These are phyloP conservation scores for Phalanger gymnotis DNA, from an alignment of 2,797 vertebrate genomes.

Conservation along the genomic window DNA sequence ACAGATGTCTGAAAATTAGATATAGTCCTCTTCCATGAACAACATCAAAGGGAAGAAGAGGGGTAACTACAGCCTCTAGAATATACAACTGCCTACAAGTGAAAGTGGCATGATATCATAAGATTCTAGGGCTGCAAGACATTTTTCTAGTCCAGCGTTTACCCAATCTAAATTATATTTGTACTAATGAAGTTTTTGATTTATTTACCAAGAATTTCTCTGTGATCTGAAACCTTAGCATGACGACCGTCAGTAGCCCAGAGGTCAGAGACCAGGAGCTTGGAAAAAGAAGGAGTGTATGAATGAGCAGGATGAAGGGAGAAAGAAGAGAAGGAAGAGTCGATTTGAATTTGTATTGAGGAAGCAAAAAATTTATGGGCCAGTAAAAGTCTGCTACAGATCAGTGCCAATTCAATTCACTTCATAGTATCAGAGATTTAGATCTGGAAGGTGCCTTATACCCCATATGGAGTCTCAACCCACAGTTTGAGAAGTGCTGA, in stretches of 20 bases:
- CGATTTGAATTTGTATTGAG: background rate
- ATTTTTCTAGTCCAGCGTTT: background rate
- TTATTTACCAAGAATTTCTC: background rate
- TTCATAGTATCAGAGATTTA: background rate
- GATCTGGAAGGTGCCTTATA: background rate
- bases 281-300: background rate
- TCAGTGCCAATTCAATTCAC: background rate
- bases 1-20: constrained; percentile 1
- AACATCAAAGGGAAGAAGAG: background rate
- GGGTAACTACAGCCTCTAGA: background rate
- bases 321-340: background rate
- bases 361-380: too few species aligned
- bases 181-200: background rate
- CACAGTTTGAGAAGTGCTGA: too few species aligned
- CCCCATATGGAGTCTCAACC: too few species aligned
- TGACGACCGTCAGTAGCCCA: background rate
- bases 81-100: background rate
- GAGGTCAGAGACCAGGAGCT: background rate
- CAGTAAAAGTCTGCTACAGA: background rate
- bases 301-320: background rate
- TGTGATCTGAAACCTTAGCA: background rate
- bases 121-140: background rate
- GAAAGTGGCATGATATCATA: background rate
- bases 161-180: background rate
- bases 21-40: background rate